Conservation (phyloP, 2,113 vertebrate genomes). For the Protobothrops mucrosquamatus region DNA sequence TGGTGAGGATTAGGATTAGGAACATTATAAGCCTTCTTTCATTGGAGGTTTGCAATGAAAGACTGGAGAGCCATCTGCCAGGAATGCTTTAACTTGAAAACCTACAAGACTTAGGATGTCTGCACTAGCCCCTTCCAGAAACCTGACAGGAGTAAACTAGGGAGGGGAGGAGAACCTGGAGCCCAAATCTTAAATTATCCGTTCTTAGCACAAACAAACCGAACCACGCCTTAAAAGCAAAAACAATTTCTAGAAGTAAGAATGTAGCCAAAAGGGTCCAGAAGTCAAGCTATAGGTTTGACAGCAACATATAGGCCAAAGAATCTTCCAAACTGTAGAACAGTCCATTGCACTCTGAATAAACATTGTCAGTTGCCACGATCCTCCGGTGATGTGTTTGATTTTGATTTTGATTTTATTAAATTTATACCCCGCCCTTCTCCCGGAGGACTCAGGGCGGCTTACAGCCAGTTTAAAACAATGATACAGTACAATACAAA, state of each 20-base stretch:
- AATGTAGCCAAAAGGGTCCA: neutral
- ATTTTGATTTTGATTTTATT: too few species aligned
- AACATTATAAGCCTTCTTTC: neutral
- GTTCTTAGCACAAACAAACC: neutral
- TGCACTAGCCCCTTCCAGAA: neutral
- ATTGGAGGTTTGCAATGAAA: neutral
- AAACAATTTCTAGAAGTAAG: slow-evolving; percentile 6
- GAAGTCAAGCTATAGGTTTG: neutral
- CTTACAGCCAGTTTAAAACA: too few species aligned
- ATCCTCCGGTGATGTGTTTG: neutral
- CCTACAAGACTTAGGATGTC: neutral
- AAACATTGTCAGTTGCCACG: neutral
- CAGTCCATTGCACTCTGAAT: neutral
- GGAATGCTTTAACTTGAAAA: neutral
- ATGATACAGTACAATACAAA: too few species aligned
- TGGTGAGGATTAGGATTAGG: neutral
- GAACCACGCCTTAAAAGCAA: slow-evolving; percentile 18
- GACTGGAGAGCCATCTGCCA: neutral
- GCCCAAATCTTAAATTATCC: neutral
- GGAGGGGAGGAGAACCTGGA: neutral
- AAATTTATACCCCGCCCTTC: too few species aligned
- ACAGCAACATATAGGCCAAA: neutral
- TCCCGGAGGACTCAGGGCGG: too few species aligned
- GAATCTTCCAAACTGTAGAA: neutral
- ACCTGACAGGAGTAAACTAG: neutral